phyloP scores from a whole-genome alignment of 2,797 vertebrate genomes.

The Perodicticus potto region DNA sequence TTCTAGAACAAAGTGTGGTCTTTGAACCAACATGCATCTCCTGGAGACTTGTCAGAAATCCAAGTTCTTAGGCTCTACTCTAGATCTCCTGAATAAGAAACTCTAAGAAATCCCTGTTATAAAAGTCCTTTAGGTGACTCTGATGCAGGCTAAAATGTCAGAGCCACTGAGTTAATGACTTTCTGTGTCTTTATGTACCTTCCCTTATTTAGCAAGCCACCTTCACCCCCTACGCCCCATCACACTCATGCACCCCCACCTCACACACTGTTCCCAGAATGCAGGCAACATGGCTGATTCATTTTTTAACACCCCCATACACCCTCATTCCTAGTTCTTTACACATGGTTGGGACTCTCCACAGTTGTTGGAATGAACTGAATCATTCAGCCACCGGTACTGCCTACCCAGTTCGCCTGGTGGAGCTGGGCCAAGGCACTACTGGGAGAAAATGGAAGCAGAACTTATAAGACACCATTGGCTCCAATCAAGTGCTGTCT shows the following conservation, averaged over 20 bases:
- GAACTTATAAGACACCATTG: not conserved
- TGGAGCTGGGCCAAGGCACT: not conserved
- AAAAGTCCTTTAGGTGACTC: not conserved
- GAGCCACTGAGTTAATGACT: not conserved
- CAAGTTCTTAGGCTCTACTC: not conserved
- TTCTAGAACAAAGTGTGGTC: not conserved
- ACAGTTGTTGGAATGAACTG: not conserved
- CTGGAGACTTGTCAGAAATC: not conserved
- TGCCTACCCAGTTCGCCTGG: not conserved
- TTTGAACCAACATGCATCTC: not conserved
- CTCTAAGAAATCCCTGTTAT: not conserved
- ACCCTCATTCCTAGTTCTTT: constrained; percentile 1
- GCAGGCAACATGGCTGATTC: not conserved
- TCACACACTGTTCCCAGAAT: not conserved
- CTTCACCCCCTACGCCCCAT: not conserved
- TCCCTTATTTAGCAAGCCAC: not conserved
- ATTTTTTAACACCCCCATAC: not conserved
- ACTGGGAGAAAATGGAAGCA: not conserved
- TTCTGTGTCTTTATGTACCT: not conserved
- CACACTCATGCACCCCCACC: too few species aligned
- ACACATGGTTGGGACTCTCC: not conserved
- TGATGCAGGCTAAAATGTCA: not conserved
- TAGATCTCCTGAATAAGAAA: not conserved
- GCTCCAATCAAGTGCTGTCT: not conserved
- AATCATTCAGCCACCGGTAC: not conserved